Base-by-base conservation (phyloP, 30 jellyfish, hydroid and myxozoan genomes). In the Catostylus mosaicus region DNA sequence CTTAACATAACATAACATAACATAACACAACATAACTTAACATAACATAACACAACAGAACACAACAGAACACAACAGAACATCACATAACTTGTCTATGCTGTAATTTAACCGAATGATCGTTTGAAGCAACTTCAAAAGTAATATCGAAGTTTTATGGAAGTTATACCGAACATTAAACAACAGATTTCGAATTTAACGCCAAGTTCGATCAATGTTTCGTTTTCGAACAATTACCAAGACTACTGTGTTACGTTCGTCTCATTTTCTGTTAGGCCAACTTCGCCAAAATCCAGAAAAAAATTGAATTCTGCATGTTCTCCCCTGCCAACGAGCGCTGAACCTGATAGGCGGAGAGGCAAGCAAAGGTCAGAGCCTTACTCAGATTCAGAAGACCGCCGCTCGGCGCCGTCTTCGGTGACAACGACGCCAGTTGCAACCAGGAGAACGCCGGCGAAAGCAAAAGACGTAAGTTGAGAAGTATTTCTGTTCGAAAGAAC, bases 381-480 rank as follows among this genome's bases (percentile, higher is more conserved):
- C 19, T 74, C 85, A 3, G 73, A 74, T 23, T 23, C 29, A 0
- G 85, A 74, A 43, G 85, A 74, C 33, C 74, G 60, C 30, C 73
- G 79, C 14, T 80, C 90, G 19, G 83, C 83, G 2, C 90, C 90
- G 0, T 67, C 90, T 1, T 80, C 90, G 16, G 84, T 80, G 26
- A 80, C 70, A 14, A 36, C 90, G 62, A 80, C 90, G 4, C 90
- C 90, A 4, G 77, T 80, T 1, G 90, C 83, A 30, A 56, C 68
- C 40, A 65, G 90, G 29, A 37, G 30, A 59, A 10, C 73, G 69
- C 68, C 47, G 23, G 77, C 82, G 0, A 80, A 65, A 33, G 33
- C 84, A 11, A 80, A 38, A 80, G 90, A 67, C 34, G 90, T 80
- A 31, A 66, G 90, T 66, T 1, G 0, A 2, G 5, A 4, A n/a